Base-by-base conservation (phyloP, 2,888 invertebrate genomes). In the Hylaea fasciaria region DNA sequence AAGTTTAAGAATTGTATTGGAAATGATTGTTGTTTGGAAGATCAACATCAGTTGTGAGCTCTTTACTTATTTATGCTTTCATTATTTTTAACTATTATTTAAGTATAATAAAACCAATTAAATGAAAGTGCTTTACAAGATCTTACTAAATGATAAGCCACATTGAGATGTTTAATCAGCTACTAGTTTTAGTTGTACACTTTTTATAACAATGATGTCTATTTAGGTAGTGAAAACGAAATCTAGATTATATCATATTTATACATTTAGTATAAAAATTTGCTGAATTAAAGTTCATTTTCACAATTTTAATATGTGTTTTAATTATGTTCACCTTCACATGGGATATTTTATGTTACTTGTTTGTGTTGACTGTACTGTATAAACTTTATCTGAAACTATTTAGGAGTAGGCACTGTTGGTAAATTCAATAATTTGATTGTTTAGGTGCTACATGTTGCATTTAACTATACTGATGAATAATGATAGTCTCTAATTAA, bases 281-380 rank as follows among this genome's bases (percentile, higher is more conserved):
- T 91, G 91, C 91, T 91, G 91, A 91, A 92, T 91, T 89, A 91
- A 91, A 92, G 87, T 91, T 92, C 91, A 91, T 92, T 92, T 91
- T 92, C 91, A 92, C 90, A 89, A 91, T 90, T 92, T 91, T 91
- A 87, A 76, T 76, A 62, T 55, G 57, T 55, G 55, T 58, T 62
- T 62, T 22, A 41, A 46, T 62, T 51, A 11, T 12, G 4, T 2
- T 41, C n/a, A 14, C 28, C 40, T 35, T 43, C 12, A 39, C 39
- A 22, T 17, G 12, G n/a, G 10, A 8, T 3, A 40, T 0, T 32
- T 12, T 40, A 16, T n/a, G n/a, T n/a, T 40, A 22, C 14, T 12
- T 35, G 11, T 9, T 35, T 40, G 37, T 35, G 11, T 9, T 35
- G 3, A 35, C 9, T 35, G 9, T 35, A 35, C 9, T 35, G 9